Percentiles rank a stretch among this genome's conserved stretches.
These are phyloP conservation scores for Megathymus violae DNA, from an alignment of 1,140 invertebrate species.

Conservation along the genomic window DNA sequence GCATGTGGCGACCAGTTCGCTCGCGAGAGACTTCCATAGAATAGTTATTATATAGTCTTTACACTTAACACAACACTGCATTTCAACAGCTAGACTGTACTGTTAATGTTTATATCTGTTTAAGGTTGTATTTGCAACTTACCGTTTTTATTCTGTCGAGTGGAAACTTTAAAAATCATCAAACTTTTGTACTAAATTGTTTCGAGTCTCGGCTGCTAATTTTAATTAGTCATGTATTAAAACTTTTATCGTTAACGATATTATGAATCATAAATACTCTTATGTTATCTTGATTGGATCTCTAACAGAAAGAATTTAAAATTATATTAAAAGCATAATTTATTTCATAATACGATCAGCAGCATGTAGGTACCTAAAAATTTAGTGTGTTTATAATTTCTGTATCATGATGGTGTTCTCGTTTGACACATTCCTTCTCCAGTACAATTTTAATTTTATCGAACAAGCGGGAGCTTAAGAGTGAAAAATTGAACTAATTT, in stretches of 20 bases:
- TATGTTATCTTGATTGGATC: conserved; percentile 32
- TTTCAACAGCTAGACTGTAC: conserved; percentile 70
- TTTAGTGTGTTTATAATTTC: conserved; percentile 77
- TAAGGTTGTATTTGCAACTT: conserved; percentile 53
- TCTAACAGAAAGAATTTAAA: conserved; percentile 53
- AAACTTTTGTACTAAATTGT: neutral
- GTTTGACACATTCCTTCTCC: conserved; percentile 63
- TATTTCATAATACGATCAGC: conserved; percentile 59
- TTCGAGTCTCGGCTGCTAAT: conserved; percentile 3
- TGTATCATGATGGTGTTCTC: conserved; percentile 73
- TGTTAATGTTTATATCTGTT: conserved; percentile 55
- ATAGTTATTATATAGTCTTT: conserved; percentile 69
- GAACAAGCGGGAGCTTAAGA: conserved; percentile 57
- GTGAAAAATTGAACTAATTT: conserved; percentile 45
- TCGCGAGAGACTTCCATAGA: conserved; percentile 70
- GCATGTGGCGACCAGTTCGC: too few species aligned
- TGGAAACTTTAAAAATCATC: neutral
- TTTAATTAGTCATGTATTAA: too few species aligned
- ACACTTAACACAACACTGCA: conserved; percentile 63
- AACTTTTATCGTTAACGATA: conserved; percentile 35
- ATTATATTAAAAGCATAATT: conserved; percentile 65
- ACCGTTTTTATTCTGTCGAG: conserved; percentile 12
- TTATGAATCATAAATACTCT: conserved; percentile 45
- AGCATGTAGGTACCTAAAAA: conserved; percentile 61
- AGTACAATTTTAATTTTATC: conserved; percentile 57